phyloP scores from a whole-genome alignment of 2,888 invertebrate species.

The Aspidiotus rigidus region DNA sequence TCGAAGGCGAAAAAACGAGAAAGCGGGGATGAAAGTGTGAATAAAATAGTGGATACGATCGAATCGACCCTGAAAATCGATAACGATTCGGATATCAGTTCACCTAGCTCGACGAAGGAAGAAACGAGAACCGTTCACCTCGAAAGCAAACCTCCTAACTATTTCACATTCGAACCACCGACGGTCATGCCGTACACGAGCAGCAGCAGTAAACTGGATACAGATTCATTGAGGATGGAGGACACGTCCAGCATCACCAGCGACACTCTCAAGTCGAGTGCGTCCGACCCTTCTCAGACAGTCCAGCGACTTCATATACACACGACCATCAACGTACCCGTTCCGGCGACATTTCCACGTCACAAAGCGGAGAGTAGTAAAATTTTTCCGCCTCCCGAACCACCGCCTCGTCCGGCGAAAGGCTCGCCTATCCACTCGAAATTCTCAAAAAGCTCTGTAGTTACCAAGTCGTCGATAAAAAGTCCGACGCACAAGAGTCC shows the following conservation, averaged over 20 bases:
- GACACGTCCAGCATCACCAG: slow-evolving; percentile 32
- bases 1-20: neutral
- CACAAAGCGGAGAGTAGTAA: slow-evolving; percentile 37
- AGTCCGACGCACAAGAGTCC: slow-evolving; percentile 43
- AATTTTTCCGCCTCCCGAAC: slow-evolving; percentile 39
- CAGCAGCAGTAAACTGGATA: slow-evolving; percentile 6
- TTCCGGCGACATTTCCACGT: slow-evolving; percentile 38
- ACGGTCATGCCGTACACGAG: neutral
- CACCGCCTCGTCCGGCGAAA: slow-evolving; percentile 41
- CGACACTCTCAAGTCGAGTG: neutral
- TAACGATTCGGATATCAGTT: slow-evolving; percentile 17
- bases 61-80: slow-evolving; percentile 41
- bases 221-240: slow-evolving; percentile 26
- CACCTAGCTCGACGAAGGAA: neutral
- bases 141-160: neutral
- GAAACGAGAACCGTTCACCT: slow-evolving; percentile 5
- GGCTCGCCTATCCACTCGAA: slow-evolving; percentile 41
- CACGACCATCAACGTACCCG: slow-evolving; percentile 28
- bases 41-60: slow-evolving; percentile 43
- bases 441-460: slow-evolving; percentile 44
- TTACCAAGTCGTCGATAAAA: slow-evolving; percentile 44
- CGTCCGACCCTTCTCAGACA: too few species aligned
- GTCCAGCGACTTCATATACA: slow-evolving; percentile 27
- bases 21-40: slow-evolving; percentile 30
- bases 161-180: neutral